Conservation (phyloP, 1,140 invertebrate genomes). For the Xylocopa sonorina region DNA sequence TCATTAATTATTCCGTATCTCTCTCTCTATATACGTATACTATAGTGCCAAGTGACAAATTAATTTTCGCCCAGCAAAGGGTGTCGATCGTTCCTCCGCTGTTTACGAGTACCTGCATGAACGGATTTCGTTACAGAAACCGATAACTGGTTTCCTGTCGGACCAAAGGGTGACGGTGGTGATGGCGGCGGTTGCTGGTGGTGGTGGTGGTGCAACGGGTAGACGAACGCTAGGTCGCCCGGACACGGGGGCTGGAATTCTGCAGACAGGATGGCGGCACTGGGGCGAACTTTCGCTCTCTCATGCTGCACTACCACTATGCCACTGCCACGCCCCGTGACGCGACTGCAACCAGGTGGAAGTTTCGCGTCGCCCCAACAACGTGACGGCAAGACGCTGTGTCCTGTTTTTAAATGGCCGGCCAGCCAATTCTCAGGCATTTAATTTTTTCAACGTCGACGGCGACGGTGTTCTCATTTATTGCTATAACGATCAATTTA, state of each 20-base stretch:
- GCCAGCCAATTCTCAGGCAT: background rate
- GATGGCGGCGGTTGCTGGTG: slow-evolving; percentile 39
- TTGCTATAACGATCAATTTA: too few species aligned
- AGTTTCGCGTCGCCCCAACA: background rate
- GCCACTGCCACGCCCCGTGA: slow-evolving; percentile 62
- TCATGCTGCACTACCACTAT: slow-evolving; percentile 72
- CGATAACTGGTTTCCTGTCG: slow-evolving; percentile 14
- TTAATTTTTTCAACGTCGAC: background rate
- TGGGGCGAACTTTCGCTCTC: slow-evolving; percentile 82
- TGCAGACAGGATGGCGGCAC: slow-evolving; percentile 80
- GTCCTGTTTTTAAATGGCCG: slow-evolving; percentile 12
- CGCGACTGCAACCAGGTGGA: slow-evolving; percentile 47
- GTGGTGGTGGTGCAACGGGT: slow-evolving; percentile 43
- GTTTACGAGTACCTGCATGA: slow-evolving; percentile 20
- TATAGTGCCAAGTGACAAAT: too few species aligned
- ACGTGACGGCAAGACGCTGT: background rate
- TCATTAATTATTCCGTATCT: too few species aligned
- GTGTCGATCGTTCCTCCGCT: background rate
- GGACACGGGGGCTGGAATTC: slow-evolving; percentile 61
- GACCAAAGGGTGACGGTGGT: slow-evolving; percentile 12
- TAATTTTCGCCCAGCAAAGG: slow-evolving; percentile 4
- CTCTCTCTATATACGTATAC: too few species aligned
- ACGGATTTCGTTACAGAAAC: slow-evolving; percentile 39
- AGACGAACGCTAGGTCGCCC: slow-evolving; percentile 50
- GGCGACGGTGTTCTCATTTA: background rate